Base-by-base conservation (phyloP, 2,113 vertebrate genomes). In the Otolemur garnettii region DNA sequence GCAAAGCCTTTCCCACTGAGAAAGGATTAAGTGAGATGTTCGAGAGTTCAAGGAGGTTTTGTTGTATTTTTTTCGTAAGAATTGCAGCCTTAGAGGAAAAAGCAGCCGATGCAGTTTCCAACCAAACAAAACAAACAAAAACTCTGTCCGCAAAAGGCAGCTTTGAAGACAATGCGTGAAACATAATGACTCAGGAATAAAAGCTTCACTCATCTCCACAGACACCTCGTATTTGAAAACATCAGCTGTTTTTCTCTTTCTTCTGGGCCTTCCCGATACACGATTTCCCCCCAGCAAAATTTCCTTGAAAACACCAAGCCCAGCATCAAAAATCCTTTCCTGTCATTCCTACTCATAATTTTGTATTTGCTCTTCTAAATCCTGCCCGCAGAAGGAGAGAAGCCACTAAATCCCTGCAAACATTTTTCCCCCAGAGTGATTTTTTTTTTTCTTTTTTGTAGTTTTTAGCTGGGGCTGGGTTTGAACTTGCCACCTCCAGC, bases 321-420 rank as follows among this genome's bases (percentile, higher is more conserved):
- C 5, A 12, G 78, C 6, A 6, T 50, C 45, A 28, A 10, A 79
- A 69, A 71, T 30, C 1, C 22, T 28, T 10, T 42, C 69, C 26
- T 19, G 26, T n/a, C 22, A 68, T 3, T 0, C 30, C 30, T 35
- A 26, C 50, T 17, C 4, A 15, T 71, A 78, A 50, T 30, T 33
- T 33, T 28, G 14, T 77, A 17, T 15, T 80, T 68, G 35, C 50
- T 22, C 15, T 64, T 50, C 11, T 12, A 1, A 28, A 30, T 30
- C 22, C 11, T 30, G 80, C 35, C 5, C 33, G 38, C 15, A 1
- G 13, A 15, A 87, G 38, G 33, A 50, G 8, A 78, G 18, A 60
- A 79, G 5, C 12, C 1, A 0, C 2, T 50, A 10, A 4, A 50
- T 17, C 5, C 3, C 10, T 35, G 17, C 22, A 4, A 28, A 45